Conservation (phyloP, 2,888 invertebrate species). For the Ellobium chinense region DNA sequence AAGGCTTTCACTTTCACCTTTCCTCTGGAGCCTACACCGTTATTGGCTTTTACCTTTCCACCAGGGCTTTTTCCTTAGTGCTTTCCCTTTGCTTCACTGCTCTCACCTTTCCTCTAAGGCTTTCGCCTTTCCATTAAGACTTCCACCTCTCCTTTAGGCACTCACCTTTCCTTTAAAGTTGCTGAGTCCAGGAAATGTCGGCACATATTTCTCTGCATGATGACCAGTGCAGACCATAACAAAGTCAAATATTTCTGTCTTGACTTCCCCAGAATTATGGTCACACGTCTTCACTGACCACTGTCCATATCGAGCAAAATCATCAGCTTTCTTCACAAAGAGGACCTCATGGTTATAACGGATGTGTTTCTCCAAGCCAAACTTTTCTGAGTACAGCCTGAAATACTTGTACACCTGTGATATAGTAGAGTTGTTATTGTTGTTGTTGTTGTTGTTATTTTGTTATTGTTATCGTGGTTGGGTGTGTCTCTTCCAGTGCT, state of each 20-base stretch:
- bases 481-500: too few relatives aligned
- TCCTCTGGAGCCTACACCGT: too few relatives aligned
- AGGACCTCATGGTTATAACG: constrained; percentile 68
- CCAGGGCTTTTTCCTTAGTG: too few relatives aligned
- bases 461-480: too few relatives aligned
- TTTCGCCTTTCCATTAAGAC: too few relatives aligned
- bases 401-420: constrained; percentile 66
- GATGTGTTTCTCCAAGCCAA: constrained; percentile 68
- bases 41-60: too few relatives aligned
- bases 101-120: too few relatives aligned
- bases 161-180: constrained; percentile 63
- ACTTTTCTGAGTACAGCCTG: constrained; percentile 73
- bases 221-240: constrained; percentile 72
- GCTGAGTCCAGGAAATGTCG: constrained; percentile 60
- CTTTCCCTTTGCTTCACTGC: too few relatives aligned
- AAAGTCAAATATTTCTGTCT: constrained; percentile 60
- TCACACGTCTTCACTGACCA: constrained; percentile 59
- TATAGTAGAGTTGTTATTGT: too few relatives aligned
- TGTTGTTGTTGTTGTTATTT: too few relatives aligned
- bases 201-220: constrained; percentile 62
- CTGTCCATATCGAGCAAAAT: constrained; percentile 63
- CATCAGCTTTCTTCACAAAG: constrained; percentile 45
- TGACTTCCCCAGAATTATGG: constrained; percentile 55
- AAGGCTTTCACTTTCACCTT: too few relatives aligned
- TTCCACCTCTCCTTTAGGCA: too few relatives aligned